These are phyloP conservation scores for Hydraecia micacea DNA, from an alignment of 2,888 invertebrate species.

Conservation along the genomic window DNA sequence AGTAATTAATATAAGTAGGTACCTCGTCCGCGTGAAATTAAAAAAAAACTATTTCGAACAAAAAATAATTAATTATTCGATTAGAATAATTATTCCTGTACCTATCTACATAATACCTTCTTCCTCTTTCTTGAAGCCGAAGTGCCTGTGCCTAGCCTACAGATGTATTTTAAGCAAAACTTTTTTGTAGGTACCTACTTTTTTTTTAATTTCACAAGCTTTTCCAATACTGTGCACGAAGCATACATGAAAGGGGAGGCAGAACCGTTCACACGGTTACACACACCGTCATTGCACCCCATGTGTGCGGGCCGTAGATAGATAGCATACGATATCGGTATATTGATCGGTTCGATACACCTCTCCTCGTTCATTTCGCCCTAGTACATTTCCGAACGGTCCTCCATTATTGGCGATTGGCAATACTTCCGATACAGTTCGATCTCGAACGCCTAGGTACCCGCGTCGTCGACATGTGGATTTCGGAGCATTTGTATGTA, in stretches of 20 bases:
- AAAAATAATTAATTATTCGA: too few species aligned
- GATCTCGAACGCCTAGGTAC: constrained; percentile 29
- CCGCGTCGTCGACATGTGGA: background rate
- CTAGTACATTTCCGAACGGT: constrained; percentile 88
- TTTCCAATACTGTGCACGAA: constrained; percentile 18
- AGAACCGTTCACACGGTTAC: constrained; percentile 19
- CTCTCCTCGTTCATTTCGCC: constrained; percentile 74
- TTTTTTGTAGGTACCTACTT: background rate
- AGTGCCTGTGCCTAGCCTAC: too few species aligned
- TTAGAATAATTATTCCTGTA: too few species aligned
- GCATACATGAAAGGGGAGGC: constrained; percentile 37
- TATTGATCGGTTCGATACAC: constrained; percentile 86
- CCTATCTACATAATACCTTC: too few species aligned
- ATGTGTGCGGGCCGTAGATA: constrained; percentile 58
- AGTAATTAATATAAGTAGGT: too few species aligned
- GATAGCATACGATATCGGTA: constrained; percentile 68
- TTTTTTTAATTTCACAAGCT: background rate
- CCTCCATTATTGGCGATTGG: constrained; percentile 87
- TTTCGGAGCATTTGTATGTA: background rate
- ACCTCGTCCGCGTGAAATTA: too few species aligned
- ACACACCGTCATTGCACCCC: constrained; percentile 43
- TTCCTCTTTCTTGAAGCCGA: too few species aligned
- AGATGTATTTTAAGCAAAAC: background rate
- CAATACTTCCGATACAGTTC: constrained; percentile 78
- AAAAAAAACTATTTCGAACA: too few species aligned